Evolutionary conservation across 2,113 vertebrate species (phyloP), one percentile per base, ranked within the genome.

Genomic region (Orientallactaga bullata): DNA sequence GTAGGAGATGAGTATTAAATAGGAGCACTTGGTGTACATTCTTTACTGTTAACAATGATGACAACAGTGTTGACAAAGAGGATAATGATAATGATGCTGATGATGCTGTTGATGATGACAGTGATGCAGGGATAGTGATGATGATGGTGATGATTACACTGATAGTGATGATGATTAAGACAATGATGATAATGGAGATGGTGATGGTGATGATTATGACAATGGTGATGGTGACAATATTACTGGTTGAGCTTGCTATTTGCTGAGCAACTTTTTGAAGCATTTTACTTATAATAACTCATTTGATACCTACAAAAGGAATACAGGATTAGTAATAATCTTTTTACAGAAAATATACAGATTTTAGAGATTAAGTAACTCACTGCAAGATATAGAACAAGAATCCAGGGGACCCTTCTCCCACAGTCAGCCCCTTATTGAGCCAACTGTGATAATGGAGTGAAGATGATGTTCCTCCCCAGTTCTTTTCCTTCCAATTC

Each of bases 221-320:
- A n/a, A n/a, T n/a, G n/a, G n/a, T n/a, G n/a, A n/a, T n/a, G n/a
- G n/a, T n/a, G n/a, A n/a, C n/a, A n/a, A n/a, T n/a, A n/a, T n/a
- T n/a, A n/a, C n/a, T n/a, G n/a, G 73, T 42, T 88, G 78, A 51
- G 69, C 28, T 85, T 74, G 32, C 42, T 77, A 9, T 86, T 42
- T 51, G 72, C 30, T 81, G 81, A 85, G 15, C 61, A 60, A 30
- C 15, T 80, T 71, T 92, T 47, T 61, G 32, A 77, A 65, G 17
- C 93, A 5, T 88, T 90, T 82, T 12, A 63, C 26, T 35, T 77
- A n/a, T 47, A 32, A 3, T 23, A 94, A 84, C 71, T 93, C 79
- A 69, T 65, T 85, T 80, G 84, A 15, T 69, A 32, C 35, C 84
- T 61, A 77, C 10, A 13, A 17, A 4, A 81, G 78, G 28, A 81